These are phyloP conservation scores for Oxystoma pomonae DNA, from an alignment of 2,888 invertebrate species.

Conservation along the genomic window DNA sequence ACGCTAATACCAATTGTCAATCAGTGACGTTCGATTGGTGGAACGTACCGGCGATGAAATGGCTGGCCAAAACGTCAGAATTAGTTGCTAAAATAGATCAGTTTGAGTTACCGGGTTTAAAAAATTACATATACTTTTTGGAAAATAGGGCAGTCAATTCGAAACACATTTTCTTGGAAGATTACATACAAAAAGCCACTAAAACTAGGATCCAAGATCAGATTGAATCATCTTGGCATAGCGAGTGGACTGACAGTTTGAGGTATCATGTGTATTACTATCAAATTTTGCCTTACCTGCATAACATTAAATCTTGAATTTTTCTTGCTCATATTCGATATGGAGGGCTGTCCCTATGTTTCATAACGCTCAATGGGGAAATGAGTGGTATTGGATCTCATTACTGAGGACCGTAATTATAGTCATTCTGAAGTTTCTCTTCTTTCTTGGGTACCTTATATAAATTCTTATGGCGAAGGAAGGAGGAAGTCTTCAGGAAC, in stretches of 20 bases:
- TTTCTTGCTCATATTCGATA: too few relatives aligned
- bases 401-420: too few relatives aligned
- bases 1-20: slow-evolving; percentile 30
- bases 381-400: too few relatives aligned
- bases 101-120: slow-evolving; percentile 23
- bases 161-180: slow-evolving; percentile 39
- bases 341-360: too few relatives aligned
- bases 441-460: too few relatives aligned
- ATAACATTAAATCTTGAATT: slow-evolving; percentile 24
- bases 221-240: slow-evolving; percentile 46
- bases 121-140: slow-evolving; percentile 26
- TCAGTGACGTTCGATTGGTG: slow-evolving; percentile 46
- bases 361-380: too few relatives aligned
- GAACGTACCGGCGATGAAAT: slow-evolving; percentile 44
- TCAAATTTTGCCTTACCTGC: slow-evolving; percentile 19
- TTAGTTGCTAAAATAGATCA: slow-evolving; percentile 26
- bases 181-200: slow-evolving; percentile 43
- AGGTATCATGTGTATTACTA: slow-evolving; percentile 23
- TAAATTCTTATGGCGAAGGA: too few relatives aligned
- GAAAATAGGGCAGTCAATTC: slow-evolving; percentile 36
- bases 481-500: too few relatives aligned
- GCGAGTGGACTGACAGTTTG: slow-evolving; percentile 44
- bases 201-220: slow-evolving; percentile 46
- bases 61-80: slow-evolving; percentile 42
- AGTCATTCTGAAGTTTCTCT: too few relatives aligned